These are phyloP conservation scores for Zalophus californianus DNA, from an alignment of 2,797 vertebrate species.

Conservation along the genomic window DNA sequence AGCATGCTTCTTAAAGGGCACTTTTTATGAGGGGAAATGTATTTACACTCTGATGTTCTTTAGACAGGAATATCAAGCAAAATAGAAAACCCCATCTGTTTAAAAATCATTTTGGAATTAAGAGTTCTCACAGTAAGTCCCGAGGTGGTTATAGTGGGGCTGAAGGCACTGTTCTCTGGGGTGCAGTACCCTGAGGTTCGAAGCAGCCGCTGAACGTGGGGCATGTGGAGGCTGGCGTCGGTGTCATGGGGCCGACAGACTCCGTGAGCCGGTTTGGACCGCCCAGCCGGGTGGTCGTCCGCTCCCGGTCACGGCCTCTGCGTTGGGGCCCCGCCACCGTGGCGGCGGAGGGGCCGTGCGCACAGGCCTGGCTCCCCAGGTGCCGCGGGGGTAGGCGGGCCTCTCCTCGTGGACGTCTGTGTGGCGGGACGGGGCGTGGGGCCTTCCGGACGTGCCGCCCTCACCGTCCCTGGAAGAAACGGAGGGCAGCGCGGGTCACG, in stretches of 20 bases:
- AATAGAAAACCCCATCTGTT: background rate
- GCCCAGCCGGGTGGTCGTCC: accelerated
- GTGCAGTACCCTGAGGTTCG: accelerated
- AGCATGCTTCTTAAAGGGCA: accelerated
- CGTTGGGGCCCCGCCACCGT: accelerated
- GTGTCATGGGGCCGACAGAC: background rate
- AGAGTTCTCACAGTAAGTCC: accelerated
- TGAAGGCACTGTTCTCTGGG: accelerated
- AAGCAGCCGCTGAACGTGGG: accelerated
- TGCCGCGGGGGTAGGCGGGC: background rate
- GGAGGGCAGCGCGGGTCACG: accelerated
- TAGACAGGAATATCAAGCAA: background rate
- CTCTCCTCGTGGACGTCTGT: background rate
- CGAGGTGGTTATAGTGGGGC: accelerated
- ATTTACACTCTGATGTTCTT: no score
- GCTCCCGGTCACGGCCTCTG: background rate
- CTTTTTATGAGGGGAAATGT: background rate
- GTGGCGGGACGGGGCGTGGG: background rate
- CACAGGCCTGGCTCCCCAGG: background rate
- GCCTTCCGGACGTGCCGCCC: no score
- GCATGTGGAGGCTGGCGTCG: background rate
- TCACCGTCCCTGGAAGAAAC: background rate
- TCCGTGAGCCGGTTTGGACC: accelerated
- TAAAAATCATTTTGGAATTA: background rate
- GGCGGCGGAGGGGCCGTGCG: background rate